phyloP scores from a whole-genome alignment of 2,797 vertebrate species.

The Malacoraja senta region DNA sequence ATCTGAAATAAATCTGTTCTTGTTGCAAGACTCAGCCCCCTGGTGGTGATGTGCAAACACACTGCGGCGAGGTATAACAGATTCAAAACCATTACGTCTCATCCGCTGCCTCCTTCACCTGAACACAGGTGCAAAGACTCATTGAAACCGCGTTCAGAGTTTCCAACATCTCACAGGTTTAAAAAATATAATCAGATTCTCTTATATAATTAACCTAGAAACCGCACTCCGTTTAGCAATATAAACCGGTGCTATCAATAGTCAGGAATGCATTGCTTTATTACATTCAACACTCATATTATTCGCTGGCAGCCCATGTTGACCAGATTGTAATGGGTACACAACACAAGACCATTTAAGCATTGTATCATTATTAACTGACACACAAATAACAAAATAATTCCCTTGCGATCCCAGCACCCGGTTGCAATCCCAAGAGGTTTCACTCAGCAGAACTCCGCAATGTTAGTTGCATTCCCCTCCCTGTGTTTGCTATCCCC shows the following conservation, averaged over 20 bases:
- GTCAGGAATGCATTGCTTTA: not conserved
- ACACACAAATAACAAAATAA: conserved; percentile 10
- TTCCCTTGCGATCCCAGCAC: not conserved
- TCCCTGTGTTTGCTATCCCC: too few species aligned
- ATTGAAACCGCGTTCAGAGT: not conserved
- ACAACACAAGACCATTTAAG: conserved; percentile 3
- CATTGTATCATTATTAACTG: not conserved
- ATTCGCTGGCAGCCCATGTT: not conserved
- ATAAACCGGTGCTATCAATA: not conserved
- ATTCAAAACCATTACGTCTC: not conserved
- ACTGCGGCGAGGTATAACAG: conserved; percentile 6
- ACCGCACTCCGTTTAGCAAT: not conserved
- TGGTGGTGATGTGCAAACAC: not conserved
- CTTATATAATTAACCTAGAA: not conserved
- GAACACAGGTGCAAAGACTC: not conserved
- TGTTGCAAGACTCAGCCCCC: not conserved
- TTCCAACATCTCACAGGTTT: not conserved
- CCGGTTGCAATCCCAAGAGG: not conserved
- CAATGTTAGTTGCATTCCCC: not conserved
- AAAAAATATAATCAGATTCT: not conserved
- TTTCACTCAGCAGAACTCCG: not conserved
- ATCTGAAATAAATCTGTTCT: conserved; percentile 13
- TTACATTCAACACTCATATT: not conserved
- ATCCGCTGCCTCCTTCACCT: not conserved
- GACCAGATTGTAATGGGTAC: not conserved